Conservation (phyloP, 2,797 vertebrate genomes). For the Limnodromus scolopaceus region DNA sequence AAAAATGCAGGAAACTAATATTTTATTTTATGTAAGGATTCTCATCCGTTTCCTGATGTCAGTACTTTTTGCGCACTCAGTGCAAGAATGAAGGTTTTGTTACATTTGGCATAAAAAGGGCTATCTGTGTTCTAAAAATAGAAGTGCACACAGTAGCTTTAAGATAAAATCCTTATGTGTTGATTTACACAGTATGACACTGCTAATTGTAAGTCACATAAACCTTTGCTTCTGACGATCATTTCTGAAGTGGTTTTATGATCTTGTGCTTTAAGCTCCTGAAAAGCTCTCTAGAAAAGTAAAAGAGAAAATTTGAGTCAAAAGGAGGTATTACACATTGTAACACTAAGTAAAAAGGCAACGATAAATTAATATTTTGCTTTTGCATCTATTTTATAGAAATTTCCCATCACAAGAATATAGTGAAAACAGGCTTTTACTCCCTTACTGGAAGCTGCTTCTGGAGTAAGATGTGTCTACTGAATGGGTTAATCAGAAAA, state of each 20-base stretch:
- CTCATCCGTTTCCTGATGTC: background rate
- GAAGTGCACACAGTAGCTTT: background rate
- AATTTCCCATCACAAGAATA: slow-evolving; percentile 56
- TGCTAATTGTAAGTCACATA: background rate
- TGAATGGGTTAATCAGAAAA: slow-evolving; percentile 68
- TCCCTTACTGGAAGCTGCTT: slow-evolving; percentile 45
- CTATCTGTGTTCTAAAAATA: background rate
- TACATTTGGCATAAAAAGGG: background rate
- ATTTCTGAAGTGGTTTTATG: background rate
- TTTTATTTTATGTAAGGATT: background rate
- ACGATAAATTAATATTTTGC: slow-evolving; percentile 50
- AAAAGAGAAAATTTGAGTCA: slow-evolving; percentile 16
- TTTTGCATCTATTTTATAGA: slow-evolving; percentile 54
- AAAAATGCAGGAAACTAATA: background rate
- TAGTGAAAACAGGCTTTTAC: background rate
- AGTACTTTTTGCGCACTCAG: background rate
- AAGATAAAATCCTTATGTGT: background rate
- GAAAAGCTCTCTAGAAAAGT: background rate
- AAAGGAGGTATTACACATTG: slow-evolving; percentile 33
- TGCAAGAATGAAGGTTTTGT: background rate
- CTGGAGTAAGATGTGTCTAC: slow-evolving; percentile 48
- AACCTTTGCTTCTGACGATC: background rate
- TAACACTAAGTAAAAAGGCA: slow-evolving; percentile 50
- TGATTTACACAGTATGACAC: background rate
- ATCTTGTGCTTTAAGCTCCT: background rate